phyloP scores from a whole-genome alignment of 1,140 invertebrate species.

The Macrobrachium nipponense region DNA sequence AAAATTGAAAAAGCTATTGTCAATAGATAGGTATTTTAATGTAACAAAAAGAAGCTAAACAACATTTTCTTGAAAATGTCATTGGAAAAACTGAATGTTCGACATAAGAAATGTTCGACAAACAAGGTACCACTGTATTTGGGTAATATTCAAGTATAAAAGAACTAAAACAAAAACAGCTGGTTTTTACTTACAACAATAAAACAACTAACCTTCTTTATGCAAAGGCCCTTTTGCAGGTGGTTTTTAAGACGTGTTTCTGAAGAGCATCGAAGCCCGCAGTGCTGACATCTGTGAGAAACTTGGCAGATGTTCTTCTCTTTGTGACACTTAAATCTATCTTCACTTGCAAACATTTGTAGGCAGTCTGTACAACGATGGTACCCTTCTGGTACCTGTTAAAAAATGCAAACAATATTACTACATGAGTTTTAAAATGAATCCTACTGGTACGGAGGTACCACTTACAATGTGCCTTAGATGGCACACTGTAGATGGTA shows the following conservation, averaged over 20 bases:
- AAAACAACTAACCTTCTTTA: conserved; percentile 44
- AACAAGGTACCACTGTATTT: too few relatives aligned
- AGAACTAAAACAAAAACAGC: not conserved
- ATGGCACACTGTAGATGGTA: not conserved
- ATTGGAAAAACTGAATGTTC: too few relatives aligned
- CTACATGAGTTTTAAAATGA: not conserved
- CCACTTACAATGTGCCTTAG: not conserved
- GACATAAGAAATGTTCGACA: too few relatives aligned
- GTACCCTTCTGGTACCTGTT: conserved; percentile 62
- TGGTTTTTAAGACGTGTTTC: conserved; percentile 57
- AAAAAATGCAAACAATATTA: not conserved
- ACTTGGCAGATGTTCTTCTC: conserved; percentile 53
- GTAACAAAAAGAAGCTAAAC: too few relatives aligned
- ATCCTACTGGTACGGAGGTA: not conserved
- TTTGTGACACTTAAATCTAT: conserved; percentile 56
- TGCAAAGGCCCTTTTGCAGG: conserved; percentile 59
- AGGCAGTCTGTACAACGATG: conserved; percentile 60
- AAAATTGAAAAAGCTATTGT: too few relatives aligned
- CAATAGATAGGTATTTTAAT: too few relatives aligned
- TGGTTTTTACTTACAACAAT: not conserved
- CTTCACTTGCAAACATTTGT: conserved; percentile 64
- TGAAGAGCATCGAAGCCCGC: conserved; percentile 58
- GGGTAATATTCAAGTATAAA: too few relatives aligned
- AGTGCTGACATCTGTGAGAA: conserved; percentile 60
- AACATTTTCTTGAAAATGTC: too few relatives aligned